Evolutionary conservation across 2,888 invertebrate species (phyloP), one percentile per base, ranked within the genome.

Genomic region (Nymphalis c-album): DNA sequence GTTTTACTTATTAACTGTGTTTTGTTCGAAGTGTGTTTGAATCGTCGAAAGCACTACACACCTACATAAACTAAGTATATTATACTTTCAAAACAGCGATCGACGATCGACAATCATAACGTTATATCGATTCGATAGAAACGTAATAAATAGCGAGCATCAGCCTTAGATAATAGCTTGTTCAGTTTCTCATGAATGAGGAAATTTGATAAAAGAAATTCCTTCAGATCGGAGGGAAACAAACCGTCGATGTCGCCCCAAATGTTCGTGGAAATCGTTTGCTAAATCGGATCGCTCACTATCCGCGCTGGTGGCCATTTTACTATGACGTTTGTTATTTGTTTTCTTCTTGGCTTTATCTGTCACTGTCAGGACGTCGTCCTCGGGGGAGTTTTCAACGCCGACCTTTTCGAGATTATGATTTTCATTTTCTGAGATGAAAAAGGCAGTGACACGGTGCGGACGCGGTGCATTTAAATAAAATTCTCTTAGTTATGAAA

Each of bases 151-250:
- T 77, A 68, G 75, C 73, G 18, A 63, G 66, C 74, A 69, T 71
- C 20, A 50, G 50, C 69, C 69, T 73, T 77, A 75, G 76, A 76
- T 75, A 75, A 76, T 73, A 73, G 75, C 73, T 67, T 53, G 73
- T 74, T 70, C 71, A 73, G 75, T 75, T 81, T 79, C 81, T 79
- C 84, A 78, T 82, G 84, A 85, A 84, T 81, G 84, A 83, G 68
- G 70, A 80, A 82, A 79, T 75, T 80, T 81, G 85, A 86, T 85
- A 85, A 85, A 84, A 82, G 84, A 76, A 82, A 84, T 84, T 83
- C 82, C 82, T 81, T 77, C 71, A 74, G 81, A 84, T 84, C 80
- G 77, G 76, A 75, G 78, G 79, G 74, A 81, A 84, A 86, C 82
- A 85, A 85, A 86, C 84, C 82, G 81, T 77, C 71, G 74, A 65